Percentiles rank a stretch among this genome's conserved stretches.
These are phyloP conservation scores for Aradophagus sp. DNA, from an alignment of 1,140 invertebrate species.

Conservation along the genomic window DNA sequence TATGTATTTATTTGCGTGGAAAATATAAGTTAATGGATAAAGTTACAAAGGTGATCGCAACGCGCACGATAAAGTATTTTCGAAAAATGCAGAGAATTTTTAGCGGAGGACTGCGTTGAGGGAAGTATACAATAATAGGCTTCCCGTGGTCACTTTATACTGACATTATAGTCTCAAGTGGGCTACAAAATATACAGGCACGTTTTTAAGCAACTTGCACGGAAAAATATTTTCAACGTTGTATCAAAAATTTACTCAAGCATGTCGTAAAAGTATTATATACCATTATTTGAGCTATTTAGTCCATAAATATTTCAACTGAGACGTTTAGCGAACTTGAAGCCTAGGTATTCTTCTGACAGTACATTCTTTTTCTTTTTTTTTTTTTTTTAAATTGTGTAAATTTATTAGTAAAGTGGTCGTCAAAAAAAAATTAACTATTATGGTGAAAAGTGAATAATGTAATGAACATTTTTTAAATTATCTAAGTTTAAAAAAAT, in stretches of 20 bases:
- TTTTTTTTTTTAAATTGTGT: no score
- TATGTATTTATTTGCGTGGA: conserved; percentile 48
- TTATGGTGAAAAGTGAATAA: no score
- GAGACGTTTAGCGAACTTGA: no score
- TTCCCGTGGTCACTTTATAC: conserved; percentile 53
- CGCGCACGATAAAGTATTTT: conserved; percentile 29
- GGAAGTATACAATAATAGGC: conserved; percentile 53
- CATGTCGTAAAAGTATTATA: conserved; percentile 7
- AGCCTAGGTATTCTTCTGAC: no score
- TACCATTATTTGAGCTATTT: conserved; percentile 7
- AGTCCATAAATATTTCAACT: no score
- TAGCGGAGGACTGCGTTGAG: conserved; percentile 37
- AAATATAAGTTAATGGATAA: conserved; percentile 46
- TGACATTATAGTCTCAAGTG: conserved; percentile 51
- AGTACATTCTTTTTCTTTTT: no score
- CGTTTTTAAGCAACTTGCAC: conserved; percentile 32
- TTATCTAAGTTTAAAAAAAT: no score
- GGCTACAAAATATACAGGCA: conserved; percentile 43
- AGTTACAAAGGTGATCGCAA: conserved; percentile 47
- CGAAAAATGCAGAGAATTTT: conserved; percentile 32
- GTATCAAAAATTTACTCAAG: conserved; percentile 13
- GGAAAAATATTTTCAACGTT: conserved; percentile 35
- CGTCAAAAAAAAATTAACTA: no score
- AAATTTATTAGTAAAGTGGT: no score
- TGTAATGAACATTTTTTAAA: no score